Evolutionary conservation across 2,113 vertebrate genomes (phyloP), one percentile per base, ranked within the genome.

Genomic region (Casuarius casuarius): DNA sequence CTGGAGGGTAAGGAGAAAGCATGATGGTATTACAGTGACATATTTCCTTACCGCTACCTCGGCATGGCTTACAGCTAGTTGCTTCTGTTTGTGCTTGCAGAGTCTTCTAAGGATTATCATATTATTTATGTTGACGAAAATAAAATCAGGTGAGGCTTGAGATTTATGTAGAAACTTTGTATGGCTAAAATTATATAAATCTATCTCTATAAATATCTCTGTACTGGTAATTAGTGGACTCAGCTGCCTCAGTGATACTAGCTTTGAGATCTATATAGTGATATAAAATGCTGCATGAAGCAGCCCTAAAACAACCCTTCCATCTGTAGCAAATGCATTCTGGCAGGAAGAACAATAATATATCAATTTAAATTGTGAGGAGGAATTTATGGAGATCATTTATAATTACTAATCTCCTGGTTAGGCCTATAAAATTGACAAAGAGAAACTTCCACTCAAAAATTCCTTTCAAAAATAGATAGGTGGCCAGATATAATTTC

Each of bases 31-130:
- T 90, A 89, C 1, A 0, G 63, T 83, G 62, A 29, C 84, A 61
- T 79, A 68, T 80, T 95, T 96, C 78, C 59, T 92, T 80, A 31
- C 40, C 76, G 77, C 62, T 88, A 0, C 38, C 82, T 78, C 78
- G 94, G 73, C 61, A 75, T 2, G 0, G 29, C 90, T 94, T 83
- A 54, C 84, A 87, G 79, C 48, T 94, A 46, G 35, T 52, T 96
- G 17, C 61, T 95, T 95, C 91, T 90, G 56, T 91, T 93, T 61
- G 25, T 61, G 70, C 66, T 85, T 90, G 49, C n/a, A 82, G 10
- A 93, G 22, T 42, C 28, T 76, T 85, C 10, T 40, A 75, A 38
- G 66, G 33, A 89, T 92, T 91, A 68, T 67, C 31, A 78, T 49
- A 89, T 66, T 91, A 72, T 68, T 68, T 65, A 7, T 70, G 17